phyloP scores from a whole-genome alignment of 2,888 invertebrate genomes.

The Yponomeuta evonymella region DNA sequence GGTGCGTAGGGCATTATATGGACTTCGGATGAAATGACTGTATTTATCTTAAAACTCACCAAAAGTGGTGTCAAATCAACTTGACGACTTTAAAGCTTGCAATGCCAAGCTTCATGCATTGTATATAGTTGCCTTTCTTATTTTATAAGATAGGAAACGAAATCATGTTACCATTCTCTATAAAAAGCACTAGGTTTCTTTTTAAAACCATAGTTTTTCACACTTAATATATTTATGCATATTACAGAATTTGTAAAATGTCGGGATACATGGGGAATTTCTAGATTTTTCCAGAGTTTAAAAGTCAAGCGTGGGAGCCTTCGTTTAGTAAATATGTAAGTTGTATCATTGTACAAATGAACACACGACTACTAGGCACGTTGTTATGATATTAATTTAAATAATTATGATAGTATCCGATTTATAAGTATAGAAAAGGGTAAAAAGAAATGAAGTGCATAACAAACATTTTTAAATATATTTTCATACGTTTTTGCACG shows the following conservation, averaged over 20 bases:
- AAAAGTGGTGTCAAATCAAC: constrained; percentile 7
- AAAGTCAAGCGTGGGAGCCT: constrained; percentile 34
- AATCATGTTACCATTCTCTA: constrained; percentile 71
- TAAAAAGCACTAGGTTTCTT: constrained; percentile 52
- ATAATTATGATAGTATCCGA: constrained; percentile 22
- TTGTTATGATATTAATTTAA: constrained; percentile 47
- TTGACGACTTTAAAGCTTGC: background rate
- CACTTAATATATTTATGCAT: constrained; percentile 38
- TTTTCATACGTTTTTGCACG: constrained; percentile 76
- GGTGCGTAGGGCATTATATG: background rate
- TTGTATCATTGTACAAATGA: constrained; percentile 65
- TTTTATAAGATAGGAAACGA: constrained; percentile 63
- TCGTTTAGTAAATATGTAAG: constrained; percentile 45
- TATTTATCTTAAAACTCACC: constrained; percentile 2
- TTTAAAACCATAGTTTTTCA: constrained; percentile 58
- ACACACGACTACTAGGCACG: constrained; percentile 67
- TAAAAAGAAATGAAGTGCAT: constrained; percentile 46
- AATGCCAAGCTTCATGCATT: constrained; percentile 6
- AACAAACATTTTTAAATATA: constrained; percentile 59
- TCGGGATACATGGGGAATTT: background rate
- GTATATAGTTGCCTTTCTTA: constrained; percentile 29
- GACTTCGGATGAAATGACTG: background rate
- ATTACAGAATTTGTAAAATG: constrained; percentile 18
- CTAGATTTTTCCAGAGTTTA: constrained; percentile 1
- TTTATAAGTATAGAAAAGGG: constrained; percentile 32